A percentile compares a stretch with the other conserved stretches of the same genome.
Evolutionary conservation across 2,888 invertebrate species (phyloP).

Genomic region (Operophtera brumata): DNA sequence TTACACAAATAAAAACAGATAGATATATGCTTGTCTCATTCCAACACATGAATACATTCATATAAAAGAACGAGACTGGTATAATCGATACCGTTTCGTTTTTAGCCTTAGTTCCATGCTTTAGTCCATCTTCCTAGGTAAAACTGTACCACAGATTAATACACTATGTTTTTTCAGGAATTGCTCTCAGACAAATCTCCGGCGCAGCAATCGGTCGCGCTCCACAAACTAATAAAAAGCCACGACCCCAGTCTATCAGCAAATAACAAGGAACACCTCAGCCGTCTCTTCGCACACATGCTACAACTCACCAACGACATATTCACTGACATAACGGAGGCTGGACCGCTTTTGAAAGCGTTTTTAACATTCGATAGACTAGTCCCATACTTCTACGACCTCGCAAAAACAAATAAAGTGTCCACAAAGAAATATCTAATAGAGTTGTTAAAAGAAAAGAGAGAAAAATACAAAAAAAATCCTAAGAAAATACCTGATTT

Average conservation of each 20-base stretch:
- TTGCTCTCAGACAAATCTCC: conserved; percentile 82
- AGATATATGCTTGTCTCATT: too few species aligned
- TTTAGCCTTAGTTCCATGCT: too few species aligned
- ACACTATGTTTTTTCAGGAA: conserved; percentile 56
- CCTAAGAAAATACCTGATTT: conserved; percentile 82
- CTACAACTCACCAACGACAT: conserved; percentile 89
- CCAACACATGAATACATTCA: too few species aligned
- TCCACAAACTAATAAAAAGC: conserved; percentile 92
- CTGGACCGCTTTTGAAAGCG: conserved; percentile 68
- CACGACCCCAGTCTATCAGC: conserved; percentile 91
- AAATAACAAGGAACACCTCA: conserved; percentile 88
- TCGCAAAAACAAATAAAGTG: conserved; percentile 86
- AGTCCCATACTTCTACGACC: conserved; percentile 82
- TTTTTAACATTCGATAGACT: conserved; percentile 82
- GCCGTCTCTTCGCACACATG: conserved; percentile 86
- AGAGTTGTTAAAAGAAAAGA: conserved; percentile 87
- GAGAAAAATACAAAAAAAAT: conserved; percentile 81
- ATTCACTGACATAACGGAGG: conserved; percentile 64
- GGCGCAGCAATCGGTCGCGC: conserved; percentile 84
- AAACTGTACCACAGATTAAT: too few species aligned
- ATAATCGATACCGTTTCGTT: too few species aligned
- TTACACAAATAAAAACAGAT: too few species aligned
- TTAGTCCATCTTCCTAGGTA: too few species aligned
- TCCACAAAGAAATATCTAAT: conserved; percentile 83
- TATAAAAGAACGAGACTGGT: too few species aligned